Percentiles rank a stretch among this genome's conserved stretches.
phyloP scores from a whole-genome alignment of 2,888 invertebrate species.

The Troides oblongomaculatus region DNA sequence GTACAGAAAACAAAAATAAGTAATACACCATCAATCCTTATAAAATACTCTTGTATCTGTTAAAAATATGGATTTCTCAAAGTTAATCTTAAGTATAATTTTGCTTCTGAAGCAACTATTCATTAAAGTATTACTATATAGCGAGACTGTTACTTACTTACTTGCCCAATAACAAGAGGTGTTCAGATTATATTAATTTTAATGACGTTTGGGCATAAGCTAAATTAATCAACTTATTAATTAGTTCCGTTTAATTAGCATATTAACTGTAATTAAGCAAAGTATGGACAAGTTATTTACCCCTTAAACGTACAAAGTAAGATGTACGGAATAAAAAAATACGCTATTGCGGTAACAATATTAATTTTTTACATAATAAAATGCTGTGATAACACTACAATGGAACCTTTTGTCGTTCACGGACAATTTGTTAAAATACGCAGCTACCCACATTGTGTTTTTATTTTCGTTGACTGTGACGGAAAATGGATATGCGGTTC shows the following conservation, averaged over 20 bases:
- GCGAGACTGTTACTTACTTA: too few species aligned
- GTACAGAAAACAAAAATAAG: too few species aligned
- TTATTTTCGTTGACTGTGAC: conserved; percentile 10
- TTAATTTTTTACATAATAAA: conserved; percentile 8
- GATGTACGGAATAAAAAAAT: conserved; percentile 9
- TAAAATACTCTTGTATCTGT: too few species aligned
- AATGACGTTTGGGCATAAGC: background rate
- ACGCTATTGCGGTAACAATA: conserved; percentile 4
- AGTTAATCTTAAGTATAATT: too few species aligned
- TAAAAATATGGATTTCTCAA: too few species aligned
- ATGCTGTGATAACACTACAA: conserved; percentile 3
- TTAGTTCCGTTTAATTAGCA: conserved; percentile 13
- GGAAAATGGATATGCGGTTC: conserved; percentile 26
- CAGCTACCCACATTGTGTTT: conserved; percentile 28
- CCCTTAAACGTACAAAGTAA: background rate
- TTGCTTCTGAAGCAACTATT: too few species aligned
- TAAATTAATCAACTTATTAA: conserved; percentile 7
- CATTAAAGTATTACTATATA: too few species aligned
- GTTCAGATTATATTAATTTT: background rate
- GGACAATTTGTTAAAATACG: conserved; percentile 24
- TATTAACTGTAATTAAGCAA: conserved; percentile 5
- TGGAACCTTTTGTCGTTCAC: conserved; percentile 25
- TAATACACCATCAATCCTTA: too few species aligned
- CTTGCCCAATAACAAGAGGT: too few species aligned
- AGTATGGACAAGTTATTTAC: background rate